Conservation (phyloP, 2,888 invertebrate species). For the Glomeris marginata region DNA sequence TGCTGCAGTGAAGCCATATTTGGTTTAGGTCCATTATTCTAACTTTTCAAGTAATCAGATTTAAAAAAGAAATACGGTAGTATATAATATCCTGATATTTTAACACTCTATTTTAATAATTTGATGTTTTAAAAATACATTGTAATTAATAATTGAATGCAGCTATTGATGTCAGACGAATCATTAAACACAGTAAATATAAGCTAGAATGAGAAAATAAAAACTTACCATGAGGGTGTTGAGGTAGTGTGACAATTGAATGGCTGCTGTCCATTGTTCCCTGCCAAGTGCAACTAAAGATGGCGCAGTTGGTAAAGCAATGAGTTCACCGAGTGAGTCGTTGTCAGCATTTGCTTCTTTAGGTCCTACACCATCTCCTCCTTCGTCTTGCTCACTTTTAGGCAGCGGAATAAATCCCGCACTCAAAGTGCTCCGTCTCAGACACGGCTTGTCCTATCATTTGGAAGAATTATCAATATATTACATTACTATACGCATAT, state of each 20-base stretch:
- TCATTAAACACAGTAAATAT: background rate
- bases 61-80: no score
- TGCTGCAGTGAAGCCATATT: no score
- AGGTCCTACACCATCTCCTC: conserved; percentile 3
- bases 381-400: conserved; percentile 1
- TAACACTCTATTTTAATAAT: no score
- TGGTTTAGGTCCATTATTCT: no score
- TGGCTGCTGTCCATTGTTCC: conserved; percentile 55
- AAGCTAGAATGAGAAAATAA: no score
- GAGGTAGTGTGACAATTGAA: conserved; percentile 70
- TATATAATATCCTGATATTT: no score
- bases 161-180: background rate
- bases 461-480: no score
- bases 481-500: no score
- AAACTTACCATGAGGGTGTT: conserved; percentile 52
- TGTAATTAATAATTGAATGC: background rate
- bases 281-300: conserved; percentile 37
- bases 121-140: background rate
- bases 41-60: no score
- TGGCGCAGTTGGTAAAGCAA: conserved; percentile 28
- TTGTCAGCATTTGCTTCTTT: conserved; percentile 6
- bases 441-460: conserved; percentile 8
- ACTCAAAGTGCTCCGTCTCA: conserved; percentile 9
- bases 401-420: conserved; percentile 7
- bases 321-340: conserved; percentile 18